These are phyloP conservation scores for Apeira syringaria DNA, from an alignment of 2,888 invertebrate species.

Conservation along the genomic window DNA sequence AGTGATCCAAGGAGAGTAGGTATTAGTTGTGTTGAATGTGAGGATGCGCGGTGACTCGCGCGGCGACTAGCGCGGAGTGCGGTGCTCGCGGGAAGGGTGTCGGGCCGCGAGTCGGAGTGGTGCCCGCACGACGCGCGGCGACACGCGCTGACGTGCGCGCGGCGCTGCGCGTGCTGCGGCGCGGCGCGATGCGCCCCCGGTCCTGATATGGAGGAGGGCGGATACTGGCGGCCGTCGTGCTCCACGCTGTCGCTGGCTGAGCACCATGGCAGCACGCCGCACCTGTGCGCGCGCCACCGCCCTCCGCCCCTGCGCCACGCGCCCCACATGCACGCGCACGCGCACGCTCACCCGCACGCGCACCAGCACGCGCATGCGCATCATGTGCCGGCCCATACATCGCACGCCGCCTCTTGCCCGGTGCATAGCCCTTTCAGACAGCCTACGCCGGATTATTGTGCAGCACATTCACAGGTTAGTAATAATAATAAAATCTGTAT, in stretches of 20 bases:
- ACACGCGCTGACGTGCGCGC: slow-evolving; percentile 80
- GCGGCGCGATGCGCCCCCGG: slow-evolving; percentile 77
- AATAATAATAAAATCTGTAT: too few relatives aligned
- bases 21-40: slow-evolving; percentile 59
- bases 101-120: slow-evolving; percentile 81
- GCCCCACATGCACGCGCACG: slow-evolving; percentile 55
- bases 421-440: slow-evolving; percentile 90
- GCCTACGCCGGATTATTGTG: slow-evolving; percentile 77
- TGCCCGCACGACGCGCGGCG: slow-evolving; percentile 81
- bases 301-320: slow-evolving; percentile 56
- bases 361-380: slow-evolving; percentile 60
- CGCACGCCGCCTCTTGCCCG: slow-evolving; percentile 84
- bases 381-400: slow-evolving; percentile 65
- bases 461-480: slow-evolving; percentile 73
- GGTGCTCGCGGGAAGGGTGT: slow-evolving; percentile 73
- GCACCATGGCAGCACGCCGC: slow-evolving; percentile 75
- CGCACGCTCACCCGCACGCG: slow-evolving; percentile 50
- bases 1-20: slow-evolving; percentile 23
- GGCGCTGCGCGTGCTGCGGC: slow-evolving; percentile 82
- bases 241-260: slow-evolving; percentile 78
- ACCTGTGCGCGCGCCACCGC: slow-evolving; percentile 74
- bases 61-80: slow-evolving; percentile 53
- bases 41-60: slow-evolving; percentile 64
- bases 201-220: slow-evolving; percentile 80
- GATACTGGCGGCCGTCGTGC: slow-evolving; percentile 79